Evolutionary conservation across 2,113 vertebrate genomes (phyloP).

Genomic region (Cardinalis cardinalis): DNA sequence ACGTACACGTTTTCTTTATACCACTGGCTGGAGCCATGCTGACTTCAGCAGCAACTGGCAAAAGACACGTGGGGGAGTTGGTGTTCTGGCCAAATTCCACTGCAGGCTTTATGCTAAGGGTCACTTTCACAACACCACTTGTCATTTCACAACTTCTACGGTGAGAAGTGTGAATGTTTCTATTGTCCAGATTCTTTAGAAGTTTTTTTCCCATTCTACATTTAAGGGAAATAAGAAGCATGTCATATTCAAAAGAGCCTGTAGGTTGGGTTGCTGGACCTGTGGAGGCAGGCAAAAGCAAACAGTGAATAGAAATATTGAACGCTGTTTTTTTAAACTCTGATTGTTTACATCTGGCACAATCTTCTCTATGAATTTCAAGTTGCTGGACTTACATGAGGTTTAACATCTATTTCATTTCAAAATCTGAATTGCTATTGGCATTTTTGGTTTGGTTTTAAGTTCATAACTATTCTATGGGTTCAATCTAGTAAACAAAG

Average conservation of each 20-base stretch:
- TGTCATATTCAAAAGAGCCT: not conserved
- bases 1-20: not conserved
- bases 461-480: not conserved
- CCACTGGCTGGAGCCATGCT: not conserved
- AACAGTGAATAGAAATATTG: not conserved
- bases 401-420: not conserved
- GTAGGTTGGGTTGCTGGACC: not conserved
- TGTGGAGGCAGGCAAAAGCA: not conserved
- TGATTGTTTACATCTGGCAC: not conserved
- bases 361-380: not conserved
- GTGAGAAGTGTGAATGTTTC: not conserved
- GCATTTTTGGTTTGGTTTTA: not conserved
- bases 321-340: not conserved
- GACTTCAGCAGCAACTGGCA: not conserved
- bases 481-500: not conserved
- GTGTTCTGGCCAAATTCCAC: not conserved
- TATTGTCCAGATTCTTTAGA: not conserved
- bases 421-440: not conserved
- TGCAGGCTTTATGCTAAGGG: not conserved
- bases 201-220: not conserved
- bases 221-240: not conserved
- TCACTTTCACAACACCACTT: not conserved
- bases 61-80: fast-evolving
- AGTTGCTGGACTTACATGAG: not conserved
- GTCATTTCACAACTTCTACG: not conserved